phyloP scores from a whole-genome alignment of 2,888 invertebrate species.

The Ophion costatus region DNA sequence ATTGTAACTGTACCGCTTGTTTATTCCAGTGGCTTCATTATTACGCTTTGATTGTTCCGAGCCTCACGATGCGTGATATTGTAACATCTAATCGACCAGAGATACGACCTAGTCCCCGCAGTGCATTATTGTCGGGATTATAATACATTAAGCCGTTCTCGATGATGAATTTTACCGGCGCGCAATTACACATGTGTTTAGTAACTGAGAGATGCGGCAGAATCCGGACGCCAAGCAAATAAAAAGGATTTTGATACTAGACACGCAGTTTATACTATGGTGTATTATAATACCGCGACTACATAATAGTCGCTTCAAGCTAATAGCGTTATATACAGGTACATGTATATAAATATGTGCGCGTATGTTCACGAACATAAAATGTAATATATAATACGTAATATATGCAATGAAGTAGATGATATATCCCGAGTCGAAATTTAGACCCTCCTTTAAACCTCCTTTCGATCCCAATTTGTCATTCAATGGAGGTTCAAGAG shows the following conservation, averaged over 20 bases:
- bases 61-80: conserved; percentile 35
- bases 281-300: too few relatives aligned
- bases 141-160: conserved; percentile 3
- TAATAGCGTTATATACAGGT: too few relatives aligned
- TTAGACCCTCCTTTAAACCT: too few relatives aligned
- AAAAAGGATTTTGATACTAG: not conserved
- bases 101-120: conserved; percentile 39
- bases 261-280: not conserved
- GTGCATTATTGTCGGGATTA: conserved; percentile 31
- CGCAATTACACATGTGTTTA: not conserved
- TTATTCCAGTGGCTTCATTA: conserved; percentile 51
- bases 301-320: too few relatives aligned
- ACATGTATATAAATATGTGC: too few relatives aligned
- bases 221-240: not conserved
- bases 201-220: too few relatives aligned
- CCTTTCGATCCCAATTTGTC: too few relatives aligned
- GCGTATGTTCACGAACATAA: too few relatives aligned
- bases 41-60: conserved; percentile 54
- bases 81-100: conserved; percentile 31
- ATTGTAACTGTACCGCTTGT: conserved; percentile 6
- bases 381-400: too few relatives aligned
- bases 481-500: too few relatives aligned
- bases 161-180: conserved; percentile 43
- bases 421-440: too few relatives aligned
- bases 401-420: too few relatives aligned